Evolutionary conservation across 1,140 invertebrate genomes (phyloP).

Genomic region (Lepidostoma basale): DNA sequence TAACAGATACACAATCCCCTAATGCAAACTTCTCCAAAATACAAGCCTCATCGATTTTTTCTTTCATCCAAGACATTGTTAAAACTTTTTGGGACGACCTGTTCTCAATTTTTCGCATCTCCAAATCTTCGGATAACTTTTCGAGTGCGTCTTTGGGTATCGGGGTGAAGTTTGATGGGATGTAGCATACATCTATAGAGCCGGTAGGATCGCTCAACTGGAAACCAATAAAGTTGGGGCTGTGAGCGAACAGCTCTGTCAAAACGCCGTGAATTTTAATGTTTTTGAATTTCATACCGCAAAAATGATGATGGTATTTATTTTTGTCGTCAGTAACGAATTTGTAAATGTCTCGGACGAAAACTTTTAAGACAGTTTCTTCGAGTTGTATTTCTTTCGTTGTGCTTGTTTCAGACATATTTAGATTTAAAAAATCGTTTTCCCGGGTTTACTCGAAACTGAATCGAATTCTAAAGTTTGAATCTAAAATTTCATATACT

Average conservation of each 20-base stretch:
- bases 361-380: slow-evolving; percentile 8
- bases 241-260: not conserved
- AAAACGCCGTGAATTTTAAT: slow-evolving; percentile 12
- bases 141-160: not conserved
- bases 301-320: not conserved
- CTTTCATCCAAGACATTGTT: slow-evolving; percentile 8
- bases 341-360: slow-evolving; percentile 4
- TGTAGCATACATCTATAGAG: slow-evolving; percentile 7
- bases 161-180: not conserved
- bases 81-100: not conserved
- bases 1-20: slow-evolving; percentile 7
- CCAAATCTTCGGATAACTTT: not conserved
- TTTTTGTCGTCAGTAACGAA: not conserved
- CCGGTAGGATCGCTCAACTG: slow-evolving; percentile 12
- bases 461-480: not conserved
- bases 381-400: not conserved
- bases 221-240: not conserved
- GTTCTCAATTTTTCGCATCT: not conserved
- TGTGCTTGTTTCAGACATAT: not conserved
- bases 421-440: too few species aligned
- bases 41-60: not conserved
- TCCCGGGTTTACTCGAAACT: too few species aligned
- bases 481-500: not conserved
- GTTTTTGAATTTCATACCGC: slow-evolving; percentile 15
- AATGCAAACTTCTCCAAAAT: not conserved